These are phyloP conservation scores for Caenorhabditis japonica DNA, from an alignment of 2,888 invertebrate genomes.

Conservation along the genomic window DNA sequence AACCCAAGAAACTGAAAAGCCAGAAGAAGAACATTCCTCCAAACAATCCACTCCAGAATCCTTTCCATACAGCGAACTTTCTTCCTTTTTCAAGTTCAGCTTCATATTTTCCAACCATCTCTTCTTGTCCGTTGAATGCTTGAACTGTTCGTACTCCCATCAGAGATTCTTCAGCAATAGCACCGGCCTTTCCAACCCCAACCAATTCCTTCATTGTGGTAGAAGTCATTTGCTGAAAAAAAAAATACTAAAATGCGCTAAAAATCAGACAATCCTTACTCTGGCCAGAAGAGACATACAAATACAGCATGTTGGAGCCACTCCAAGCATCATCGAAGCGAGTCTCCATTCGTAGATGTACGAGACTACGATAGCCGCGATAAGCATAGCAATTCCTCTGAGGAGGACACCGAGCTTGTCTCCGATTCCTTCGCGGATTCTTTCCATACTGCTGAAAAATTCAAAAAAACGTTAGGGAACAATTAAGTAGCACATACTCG, in stretches of 20 bases:
- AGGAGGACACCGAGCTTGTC: slow-evolving; percentile 72
- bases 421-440: slow-evolving; percentile 70
- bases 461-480: not conserved
- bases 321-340: slow-evolving; percentile 68
- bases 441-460: slow-evolving; percentile 56
- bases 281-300: slow-evolving; percentile 70
- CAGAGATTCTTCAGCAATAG: slow-evolving; percentile 71
- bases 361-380: slow-evolving; percentile 63
- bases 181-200: slow-evolving; percentile 68
- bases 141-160: slow-evolving; percentile 72
- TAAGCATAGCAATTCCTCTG: slow-evolving; percentile 67
- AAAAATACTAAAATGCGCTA: not conserved
- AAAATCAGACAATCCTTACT: too few species aligned
- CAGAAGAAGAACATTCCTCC: slow-evolving; percentile 72
- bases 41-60: slow-evolving; percentile 70
- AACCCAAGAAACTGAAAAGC: slow-evolving; percentile 66
- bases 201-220: slow-evolving; percentile 64
- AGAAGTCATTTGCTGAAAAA: slow-evolving; percentile 64
- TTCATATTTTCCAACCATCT: slow-evolving; percentile 66
- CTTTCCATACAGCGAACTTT: slow-evolving; percentile 66
- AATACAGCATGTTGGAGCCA: slow-evolving; percentile 67
- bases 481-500: slow-evolving; percentile 56
- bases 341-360: slow-evolving; percentile 71
- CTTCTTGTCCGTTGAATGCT: slow-evolving; percentile 70
- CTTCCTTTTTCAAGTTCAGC: slow-evolving; percentile 62